phyloP scores from a whole-genome alignment of 2,113 vertebrate species.

The Antidorcas marsupialis region DNA sequence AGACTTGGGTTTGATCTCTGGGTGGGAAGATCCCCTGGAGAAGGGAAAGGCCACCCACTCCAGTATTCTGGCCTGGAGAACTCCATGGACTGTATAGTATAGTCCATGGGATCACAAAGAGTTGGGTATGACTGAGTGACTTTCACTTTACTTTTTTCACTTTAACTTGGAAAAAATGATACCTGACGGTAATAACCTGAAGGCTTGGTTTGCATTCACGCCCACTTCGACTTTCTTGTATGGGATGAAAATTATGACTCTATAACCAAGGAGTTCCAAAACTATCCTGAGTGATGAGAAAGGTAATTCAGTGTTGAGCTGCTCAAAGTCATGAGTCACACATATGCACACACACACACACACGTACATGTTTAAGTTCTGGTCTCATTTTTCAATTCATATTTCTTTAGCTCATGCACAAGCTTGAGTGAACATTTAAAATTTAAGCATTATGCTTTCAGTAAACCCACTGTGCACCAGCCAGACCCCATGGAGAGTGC shows the following conservation, averaged over 20 bases:
- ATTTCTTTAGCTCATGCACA: neutral
- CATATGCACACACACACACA: accelerated
- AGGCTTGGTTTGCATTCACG: accelerated
- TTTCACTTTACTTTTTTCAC: neutral
- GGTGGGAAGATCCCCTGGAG: neutral
- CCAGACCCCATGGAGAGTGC: too few species aligned
- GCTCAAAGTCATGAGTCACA: neutral
- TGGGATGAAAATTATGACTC: neutral
- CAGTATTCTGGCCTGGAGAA: neutral
- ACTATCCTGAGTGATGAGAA: neutral
- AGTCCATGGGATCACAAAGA: neutral
- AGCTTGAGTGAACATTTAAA: neutral
- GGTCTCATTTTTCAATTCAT: neutral
- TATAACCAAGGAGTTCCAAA: neutral
- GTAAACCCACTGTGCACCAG: neutral
- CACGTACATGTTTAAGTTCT: neutral
- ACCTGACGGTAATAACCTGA: neutral
- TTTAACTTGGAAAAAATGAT: neutral
- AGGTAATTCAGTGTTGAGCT: neutral
- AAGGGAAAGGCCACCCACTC: neutral
- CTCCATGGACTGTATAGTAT: neutral
- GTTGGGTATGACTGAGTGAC: neutral
- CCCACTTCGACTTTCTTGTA: neutral
- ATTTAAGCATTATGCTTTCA: neutral
- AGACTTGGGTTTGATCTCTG: neutral